Percentiles rank a stretch among this genome's conserved stretches.
Evolutionary conservation across 2,888 invertebrate species (phyloP).

Genomic region (Xylota segnis): DNA sequence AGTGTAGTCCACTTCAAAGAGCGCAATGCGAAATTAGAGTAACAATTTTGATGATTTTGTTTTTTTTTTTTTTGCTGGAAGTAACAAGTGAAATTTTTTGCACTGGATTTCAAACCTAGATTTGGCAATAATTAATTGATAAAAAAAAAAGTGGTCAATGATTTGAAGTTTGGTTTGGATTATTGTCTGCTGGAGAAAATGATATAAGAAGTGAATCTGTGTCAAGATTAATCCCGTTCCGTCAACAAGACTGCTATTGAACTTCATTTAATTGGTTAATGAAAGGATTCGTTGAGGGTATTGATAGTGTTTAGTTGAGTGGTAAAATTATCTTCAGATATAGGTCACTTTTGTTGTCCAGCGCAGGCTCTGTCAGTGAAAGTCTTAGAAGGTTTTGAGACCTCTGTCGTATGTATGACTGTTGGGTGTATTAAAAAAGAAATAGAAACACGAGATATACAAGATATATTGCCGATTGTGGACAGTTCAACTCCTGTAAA

Average conservation of each 20-base stretch:
- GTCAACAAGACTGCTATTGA: not conserved
- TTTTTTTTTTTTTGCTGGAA: slow-evolving; percentile 20
- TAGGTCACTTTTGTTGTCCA: too few species aligned
- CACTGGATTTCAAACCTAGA: not conserved
- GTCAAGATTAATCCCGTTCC: not conserved
- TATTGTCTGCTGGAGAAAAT: slow-evolving; percentile 9
- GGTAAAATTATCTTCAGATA: too few species aligned
- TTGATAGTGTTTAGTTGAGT: not conserved
- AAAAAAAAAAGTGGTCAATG: slow-evolving; percentile 15
- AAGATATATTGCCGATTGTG: too few species aligned
- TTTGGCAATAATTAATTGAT: slow-evolving; percentile 15
- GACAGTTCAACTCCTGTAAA: too few species aligned
- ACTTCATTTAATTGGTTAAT: not conserved
- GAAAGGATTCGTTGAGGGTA: not conserved
- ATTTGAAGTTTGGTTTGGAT: slow-evolving; percentile 3
- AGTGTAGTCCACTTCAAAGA: slow-evolving; percentile 38
- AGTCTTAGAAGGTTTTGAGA: too few species aligned
- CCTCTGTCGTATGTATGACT: too few species aligned
- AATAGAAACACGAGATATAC: too few species aligned
- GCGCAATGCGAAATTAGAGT: slow-evolving; percentile 43
- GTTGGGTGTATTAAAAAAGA: too few species aligned
- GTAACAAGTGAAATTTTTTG: slow-evolving; percentile 40
- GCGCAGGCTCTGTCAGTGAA: too few species aligned
- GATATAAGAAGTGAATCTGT: slow-evolving; percentile 9
- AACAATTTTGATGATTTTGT: slow-evolving; percentile 22